Evolutionary conservation across 2,888 invertebrate species (phyloP).

Genomic region (Electrophaes corylata): DNA sequence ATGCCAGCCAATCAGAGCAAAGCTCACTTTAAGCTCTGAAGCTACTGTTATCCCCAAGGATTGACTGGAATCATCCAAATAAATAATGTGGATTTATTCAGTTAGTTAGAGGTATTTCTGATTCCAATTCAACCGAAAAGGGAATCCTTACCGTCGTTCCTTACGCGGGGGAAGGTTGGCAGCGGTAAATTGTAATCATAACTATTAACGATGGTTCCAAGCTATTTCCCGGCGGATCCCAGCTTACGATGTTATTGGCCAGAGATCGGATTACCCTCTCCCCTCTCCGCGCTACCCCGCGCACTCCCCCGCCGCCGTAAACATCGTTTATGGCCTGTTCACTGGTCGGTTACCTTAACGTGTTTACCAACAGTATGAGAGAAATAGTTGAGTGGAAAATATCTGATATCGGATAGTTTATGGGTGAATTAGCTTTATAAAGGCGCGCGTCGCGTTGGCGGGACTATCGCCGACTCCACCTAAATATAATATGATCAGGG

Average conservation of each 20-base stretch:
- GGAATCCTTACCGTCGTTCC: neutral
- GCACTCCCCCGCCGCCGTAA: conserved; percentile 16
- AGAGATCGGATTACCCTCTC: conserved; percentile 25
- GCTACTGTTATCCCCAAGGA: neutral
- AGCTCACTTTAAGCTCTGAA: neutral
- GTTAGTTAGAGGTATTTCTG: neutral
- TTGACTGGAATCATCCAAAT: neutral
- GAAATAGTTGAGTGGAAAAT: conserved; percentile 16
- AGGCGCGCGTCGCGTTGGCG: too few species aligned
- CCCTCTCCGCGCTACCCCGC: neutral
- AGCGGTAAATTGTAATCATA: conserved; percentile 23
- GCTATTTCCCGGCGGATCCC: conserved; percentile 23
- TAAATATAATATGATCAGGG: neutral
- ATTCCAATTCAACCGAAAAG: neutral
- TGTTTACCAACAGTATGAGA: conserved; percentile 24
- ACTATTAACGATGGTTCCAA: conserved; percentile 23
- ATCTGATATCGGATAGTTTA: conserved; percentile 16
- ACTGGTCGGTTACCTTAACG: conserved; percentile 27
- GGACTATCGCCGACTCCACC: neutral
- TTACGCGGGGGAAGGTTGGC: conserved; percentile 3
- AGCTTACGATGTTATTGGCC: conserved; percentile 26
- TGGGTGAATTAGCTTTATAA: conserved; percentile 11
- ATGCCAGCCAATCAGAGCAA: neutral
- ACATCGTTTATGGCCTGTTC: conserved; percentile 27
- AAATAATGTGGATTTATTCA: neutral